Conservation (phyloP, 2,888 invertebrate genomes). For the Drosophila incognita region DNA sequence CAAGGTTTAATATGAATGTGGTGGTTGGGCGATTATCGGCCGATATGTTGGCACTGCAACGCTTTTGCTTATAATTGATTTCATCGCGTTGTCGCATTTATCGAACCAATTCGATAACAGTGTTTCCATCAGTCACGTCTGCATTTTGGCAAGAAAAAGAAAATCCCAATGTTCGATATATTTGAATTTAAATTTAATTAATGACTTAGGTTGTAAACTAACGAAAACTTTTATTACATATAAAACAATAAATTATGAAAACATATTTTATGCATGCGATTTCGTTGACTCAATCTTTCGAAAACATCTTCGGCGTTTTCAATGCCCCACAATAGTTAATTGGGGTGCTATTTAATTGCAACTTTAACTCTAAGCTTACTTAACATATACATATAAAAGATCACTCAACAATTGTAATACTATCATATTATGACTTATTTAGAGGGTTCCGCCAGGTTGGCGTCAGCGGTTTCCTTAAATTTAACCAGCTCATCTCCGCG, state of each 20-base stretch:
- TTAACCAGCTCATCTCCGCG: conserved; percentile 43
- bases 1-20: conserved; percentile 51
- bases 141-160: not conserved
- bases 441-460: conserved; percentile 1
- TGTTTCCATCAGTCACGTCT: not conserved
- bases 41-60: conserved; percentile 33
- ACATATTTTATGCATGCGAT: not conserved
- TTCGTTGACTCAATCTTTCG: not conserved
- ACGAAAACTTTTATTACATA: not conserved
- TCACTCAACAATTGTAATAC: conserved; percentile 43
- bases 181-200: conserved; percentile 2
- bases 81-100: conserved; percentile 10
- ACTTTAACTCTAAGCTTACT: conserved; percentile 2
- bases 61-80: not conserved
- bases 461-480: conserved; percentile 22
- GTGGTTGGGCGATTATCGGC: conserved; percentile 36
- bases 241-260: not conserved
- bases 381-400: conserved; percentile 19
- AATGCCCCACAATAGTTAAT: not conserved
- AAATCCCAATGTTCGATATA: not conserved
- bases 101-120: not conserved
- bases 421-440: conserved; percentile 30
- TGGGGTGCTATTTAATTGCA: not conserved
- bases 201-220: not conserved
- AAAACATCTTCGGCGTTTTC: not conserved